Base-by-base conservation (phyloP, 2,888 invertebrate species). In the Agonopterix alstromeriana region DNA sequence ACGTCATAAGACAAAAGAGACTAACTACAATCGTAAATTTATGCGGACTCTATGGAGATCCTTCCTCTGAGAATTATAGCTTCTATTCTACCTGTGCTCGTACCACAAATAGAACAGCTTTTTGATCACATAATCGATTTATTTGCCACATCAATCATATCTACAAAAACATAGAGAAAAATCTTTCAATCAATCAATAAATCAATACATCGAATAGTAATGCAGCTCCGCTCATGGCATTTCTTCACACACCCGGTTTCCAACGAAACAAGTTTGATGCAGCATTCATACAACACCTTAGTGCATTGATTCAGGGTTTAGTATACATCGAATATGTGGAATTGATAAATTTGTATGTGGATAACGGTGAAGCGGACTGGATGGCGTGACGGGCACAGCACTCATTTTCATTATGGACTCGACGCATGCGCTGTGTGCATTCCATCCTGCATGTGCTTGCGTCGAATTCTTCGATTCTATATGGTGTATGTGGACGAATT, bases 391-490 rank as follows among this genome's bases (percentile, higher is more conserved):
- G 77, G 66, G 69, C 69, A 67, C 63, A 57, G 68, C 65, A 70
- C 68, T 72, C 58, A 73, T 76, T 77, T 76, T 76, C 75, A 74
- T 73, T 71, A 73, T 12, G 68, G 56, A 66, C 60, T 55, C 66
- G 53, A 66, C 62, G 71, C 73, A 73, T 76, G 76, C 72, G 65
- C 67, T 53, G 53, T 61, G 49, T 73, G 77, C 79, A 82, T 82
- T 80, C 27, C 27, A 3, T 27, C 77, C 71, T 71, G 62, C 38
- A 38, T n/a, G 38, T n/a, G 9, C 38, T 38, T 38, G 9, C 3
- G 9, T 38, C 38, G 38, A 38, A n/a, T 57, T 42, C 43, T 48
- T 46, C 41, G 9, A 41, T 41, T 10, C 46, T 27, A 17, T 10
- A 11, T 10, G 10, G 38, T 45, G 17, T 11, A 12, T 27, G 42